Evolutionary conservation across 2,888 invertebrate genomes (phyloP).

Genomic region (Troides aeacus): DNA sequence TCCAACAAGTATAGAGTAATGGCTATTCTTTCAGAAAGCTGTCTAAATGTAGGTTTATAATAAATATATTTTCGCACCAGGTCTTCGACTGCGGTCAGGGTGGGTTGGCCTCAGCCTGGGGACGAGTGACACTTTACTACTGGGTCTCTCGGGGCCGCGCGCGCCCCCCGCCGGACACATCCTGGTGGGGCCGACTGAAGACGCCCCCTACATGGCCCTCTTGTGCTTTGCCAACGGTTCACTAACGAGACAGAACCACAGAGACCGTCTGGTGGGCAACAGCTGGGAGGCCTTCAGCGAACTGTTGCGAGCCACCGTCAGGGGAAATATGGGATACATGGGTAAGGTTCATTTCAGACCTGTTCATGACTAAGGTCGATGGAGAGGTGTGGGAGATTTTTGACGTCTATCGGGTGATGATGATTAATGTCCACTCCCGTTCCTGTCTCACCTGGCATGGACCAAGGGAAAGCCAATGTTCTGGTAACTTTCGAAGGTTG

Average conservation of each 20-base stretch:
- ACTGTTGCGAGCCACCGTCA: conserved; percentile 88
- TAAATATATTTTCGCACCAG: conserved; percentile 57
- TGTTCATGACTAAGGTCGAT: not conserved
- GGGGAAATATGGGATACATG: conserved; percentile 96
- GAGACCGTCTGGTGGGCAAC: conserved; percentile 85
- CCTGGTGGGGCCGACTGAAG: conserved; percentile 90
- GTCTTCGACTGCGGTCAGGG: conserved; percentile 87
- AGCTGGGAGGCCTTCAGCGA: conserved; percentile 93
- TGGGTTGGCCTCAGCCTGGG: conserved; percentile 95
- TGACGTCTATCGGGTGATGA: not conserved
- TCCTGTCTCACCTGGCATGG: too few species aligned
- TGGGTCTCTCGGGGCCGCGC: conserved; percentile 85
- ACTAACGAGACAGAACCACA: conserved; percentile 90
- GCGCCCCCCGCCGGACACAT: conserved; percentile 90
- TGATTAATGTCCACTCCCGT: too few species aligned
- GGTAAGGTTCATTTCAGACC: conserved; percentile 72
- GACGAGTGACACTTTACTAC: conserved; percentile 95
- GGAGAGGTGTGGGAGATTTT: not conserved
- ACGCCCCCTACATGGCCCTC: conserved; percentile 90
- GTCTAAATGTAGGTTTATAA: too few species aligned
- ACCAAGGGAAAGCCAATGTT: too few species aligned
- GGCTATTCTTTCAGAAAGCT: too few species aligned
- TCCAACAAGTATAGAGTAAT: too few species aligned
- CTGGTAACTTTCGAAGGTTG: too few species aligned
- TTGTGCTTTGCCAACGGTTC: conserved; percentile 97